phyloP scores from a whole-genome alignment of 2,113 vertebrate species.

The Aramus guarauna region DNA sequence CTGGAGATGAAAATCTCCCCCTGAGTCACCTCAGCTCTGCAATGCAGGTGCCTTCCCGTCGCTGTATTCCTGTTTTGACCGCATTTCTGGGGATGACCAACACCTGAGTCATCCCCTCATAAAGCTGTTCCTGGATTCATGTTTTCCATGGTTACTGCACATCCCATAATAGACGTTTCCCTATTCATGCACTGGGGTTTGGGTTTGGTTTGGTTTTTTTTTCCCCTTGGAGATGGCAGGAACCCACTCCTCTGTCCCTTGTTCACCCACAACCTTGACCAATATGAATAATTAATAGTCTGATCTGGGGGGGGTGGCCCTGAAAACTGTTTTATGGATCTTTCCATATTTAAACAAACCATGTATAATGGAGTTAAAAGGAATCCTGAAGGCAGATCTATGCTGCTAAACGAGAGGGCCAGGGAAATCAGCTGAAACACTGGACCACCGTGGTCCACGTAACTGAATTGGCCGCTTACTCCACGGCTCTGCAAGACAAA shows the following conservation, averaged over 20 bases:
- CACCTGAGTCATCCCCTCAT: background rate
- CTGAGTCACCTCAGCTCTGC: conserved; percentile 21
- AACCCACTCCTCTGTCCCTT: background rate
- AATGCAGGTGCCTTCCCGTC: background rate
- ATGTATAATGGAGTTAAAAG: background rate
- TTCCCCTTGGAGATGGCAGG: background rate
- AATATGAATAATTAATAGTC: background rate
- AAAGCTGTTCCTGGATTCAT: background rate
- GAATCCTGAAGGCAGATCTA: background rate
- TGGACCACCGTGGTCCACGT: too few relatives aligned
- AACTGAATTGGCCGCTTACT: background rate
- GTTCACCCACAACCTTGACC: background rate
- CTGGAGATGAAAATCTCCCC: background rate
- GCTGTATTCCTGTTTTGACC: background rate
- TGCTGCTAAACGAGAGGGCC: background rate
- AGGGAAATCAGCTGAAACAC: background rate
- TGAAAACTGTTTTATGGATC: background rate
- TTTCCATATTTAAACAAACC: background rate
- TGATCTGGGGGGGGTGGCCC: background rate
- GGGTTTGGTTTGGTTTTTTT: background rate
- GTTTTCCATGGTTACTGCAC: background rate
- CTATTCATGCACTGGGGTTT: background rate
- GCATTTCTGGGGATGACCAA: conserved; percentile 1
- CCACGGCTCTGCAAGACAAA: background rate
- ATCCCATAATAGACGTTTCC: background rate